These are phyloP conservation scores for Phrynosoma blainvillii DNA, from an alignment of 2,113 vertebrate genomes.

Conservation along the genomic window DNA sequence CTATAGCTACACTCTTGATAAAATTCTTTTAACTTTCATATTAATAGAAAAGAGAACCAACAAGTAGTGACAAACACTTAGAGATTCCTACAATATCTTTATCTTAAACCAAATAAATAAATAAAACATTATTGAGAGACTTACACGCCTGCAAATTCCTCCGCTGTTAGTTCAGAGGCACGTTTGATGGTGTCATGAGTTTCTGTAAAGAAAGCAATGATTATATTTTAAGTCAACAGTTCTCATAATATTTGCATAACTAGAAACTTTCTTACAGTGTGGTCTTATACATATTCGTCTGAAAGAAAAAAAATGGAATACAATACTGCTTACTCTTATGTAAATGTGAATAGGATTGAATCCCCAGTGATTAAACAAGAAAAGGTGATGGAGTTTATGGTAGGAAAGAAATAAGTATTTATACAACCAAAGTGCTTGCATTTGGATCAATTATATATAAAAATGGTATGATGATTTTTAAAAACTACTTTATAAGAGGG, in stretches of 20 bases:
- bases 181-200: background rate
- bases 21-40: too few species aligned
- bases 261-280: background rate
- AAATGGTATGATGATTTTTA: too few species aligned
- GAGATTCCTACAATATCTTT: too few species aligned
- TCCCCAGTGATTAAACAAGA: background rate
- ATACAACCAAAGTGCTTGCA: too few species aligned
- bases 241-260: background rate
- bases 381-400: background rate
- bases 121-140: background rate
- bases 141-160: background rate
- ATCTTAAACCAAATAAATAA: too few species aligned
- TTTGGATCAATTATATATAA: too few species aligned
- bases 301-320: background rate
- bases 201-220: background rate
- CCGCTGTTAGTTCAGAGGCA: rapidly evolving
- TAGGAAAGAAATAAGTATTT: too few species aligned
- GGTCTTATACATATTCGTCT: too few species aligned
- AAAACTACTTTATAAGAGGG: too few species aligned
- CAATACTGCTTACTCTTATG: background rate
- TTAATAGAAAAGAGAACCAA: too few species aligned
- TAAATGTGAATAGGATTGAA: background rate
- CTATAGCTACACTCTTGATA: too few species aligned
- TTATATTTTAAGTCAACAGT: background rate
- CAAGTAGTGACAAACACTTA: too few species aligned